phyloP scores from a whole-genome alignment of 2,888 invertebrate species.

The Tetrapedia diversipes region DNA sequence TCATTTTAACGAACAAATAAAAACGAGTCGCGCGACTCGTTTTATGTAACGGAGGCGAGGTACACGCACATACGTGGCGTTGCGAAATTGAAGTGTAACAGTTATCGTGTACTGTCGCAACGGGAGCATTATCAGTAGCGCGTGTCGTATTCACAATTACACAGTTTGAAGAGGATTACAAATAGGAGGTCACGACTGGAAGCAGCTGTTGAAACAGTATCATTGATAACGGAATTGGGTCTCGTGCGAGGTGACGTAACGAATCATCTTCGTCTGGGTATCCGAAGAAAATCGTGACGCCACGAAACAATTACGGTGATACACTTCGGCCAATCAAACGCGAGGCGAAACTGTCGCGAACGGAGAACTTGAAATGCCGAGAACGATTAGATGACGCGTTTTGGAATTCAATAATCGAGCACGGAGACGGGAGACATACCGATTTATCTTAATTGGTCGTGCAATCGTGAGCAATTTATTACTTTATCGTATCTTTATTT shows the following conservation, averaged over 20 bases:
- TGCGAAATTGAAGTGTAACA: constrained; percentile 36
- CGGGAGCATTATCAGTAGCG: constrained; percentile 33
- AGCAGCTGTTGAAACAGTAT: constrained; percentile 59
- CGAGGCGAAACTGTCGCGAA: background rate
- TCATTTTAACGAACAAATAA: constrained; percentile 38
- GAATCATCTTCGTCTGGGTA: background rate
- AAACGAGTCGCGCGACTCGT: constrained; percentile 26
- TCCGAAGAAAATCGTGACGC: background rate
- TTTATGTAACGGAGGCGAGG: constrained; percentile 35
- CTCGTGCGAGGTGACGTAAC: constrained; percentile 51
- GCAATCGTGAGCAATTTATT: constrained; percentile 13
- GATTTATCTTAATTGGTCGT: constrained; percentile 6
- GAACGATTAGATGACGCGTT: background rate
- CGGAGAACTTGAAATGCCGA: background rate
- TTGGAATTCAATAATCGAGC: background rate
- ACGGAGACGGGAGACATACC: background rate
- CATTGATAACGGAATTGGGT: constrained; percentile 63
- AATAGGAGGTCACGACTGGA: constrained; percentile 42
- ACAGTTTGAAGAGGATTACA: constrained; percentile 51
- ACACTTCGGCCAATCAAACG: background rate
- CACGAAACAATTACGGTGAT: background rate
- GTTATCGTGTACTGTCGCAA: constrained; percentile 18
- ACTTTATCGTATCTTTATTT: background rate
- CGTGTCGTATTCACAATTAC: constrained; percentile 15
- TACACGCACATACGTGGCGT: no score